A percentile compares a stretch with the other conserved stretches of the same genome.
Evolutionary conservation across 35 echinoderm and acorn worm genomes (phyloP).

Genomic region (Apostichopus californicus): DNA sequence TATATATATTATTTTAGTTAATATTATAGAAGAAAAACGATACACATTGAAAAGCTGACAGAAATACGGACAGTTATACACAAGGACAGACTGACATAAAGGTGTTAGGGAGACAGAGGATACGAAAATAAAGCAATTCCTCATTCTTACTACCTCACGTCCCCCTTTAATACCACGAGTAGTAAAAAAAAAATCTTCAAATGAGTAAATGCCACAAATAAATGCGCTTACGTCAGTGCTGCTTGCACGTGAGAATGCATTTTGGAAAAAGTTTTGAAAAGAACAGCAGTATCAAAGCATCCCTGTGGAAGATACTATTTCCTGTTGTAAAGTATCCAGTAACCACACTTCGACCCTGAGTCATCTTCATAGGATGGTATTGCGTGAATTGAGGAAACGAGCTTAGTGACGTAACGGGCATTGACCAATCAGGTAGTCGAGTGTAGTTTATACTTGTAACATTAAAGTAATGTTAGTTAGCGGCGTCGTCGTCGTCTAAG

Average conservation of each 20-base stretch:
- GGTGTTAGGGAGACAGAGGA: background rate
- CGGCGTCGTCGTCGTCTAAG: no score
- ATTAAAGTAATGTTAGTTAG: no score
- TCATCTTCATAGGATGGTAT: background rate
- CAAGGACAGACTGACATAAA: no score
- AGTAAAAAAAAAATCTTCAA: background rate
- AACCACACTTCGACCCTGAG: background rate
- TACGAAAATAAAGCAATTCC: background rate
- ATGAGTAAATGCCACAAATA: background rate
- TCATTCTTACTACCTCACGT: background rate
- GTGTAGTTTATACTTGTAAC: no score
- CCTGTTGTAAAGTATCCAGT: background rate
- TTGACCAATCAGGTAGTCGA: no score
- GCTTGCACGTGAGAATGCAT: background rate
- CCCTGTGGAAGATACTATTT: background rate
- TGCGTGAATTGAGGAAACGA: no score
- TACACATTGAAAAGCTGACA: no score
- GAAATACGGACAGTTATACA: no score
- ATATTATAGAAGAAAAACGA: no score
- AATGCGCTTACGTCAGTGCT: background rate
- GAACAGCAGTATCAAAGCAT: background rate
- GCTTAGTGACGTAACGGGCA: no score
- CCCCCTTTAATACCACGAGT: background rate
- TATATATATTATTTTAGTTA: no score
- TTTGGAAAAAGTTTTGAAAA: background rate